These are phyloP conservation scores for Ochropacha duplaris DNA, from an alignment of 2,888 invertebrate genomes.

Conservation along the genomic window DNA sequence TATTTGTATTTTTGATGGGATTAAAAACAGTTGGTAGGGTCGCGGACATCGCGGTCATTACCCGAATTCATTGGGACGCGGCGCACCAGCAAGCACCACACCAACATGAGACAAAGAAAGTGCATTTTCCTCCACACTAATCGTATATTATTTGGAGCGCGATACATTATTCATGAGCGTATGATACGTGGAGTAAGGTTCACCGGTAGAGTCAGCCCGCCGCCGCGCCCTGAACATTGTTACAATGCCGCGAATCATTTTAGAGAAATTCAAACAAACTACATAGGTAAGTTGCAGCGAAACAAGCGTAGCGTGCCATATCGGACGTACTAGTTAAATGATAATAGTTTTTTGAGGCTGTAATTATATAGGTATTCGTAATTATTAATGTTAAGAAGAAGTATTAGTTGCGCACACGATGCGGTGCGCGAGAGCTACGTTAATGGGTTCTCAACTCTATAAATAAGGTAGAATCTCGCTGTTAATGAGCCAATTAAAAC, in stretches of 20 bases:
- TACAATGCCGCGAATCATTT: slow-evolving; percentile 27
- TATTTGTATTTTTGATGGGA: background rate
- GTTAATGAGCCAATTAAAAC: slow-evolving; percentile 5
- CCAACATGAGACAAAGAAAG: slow-evolving; percentile 71
- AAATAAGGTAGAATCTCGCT: slow-evolving; percentile 2
- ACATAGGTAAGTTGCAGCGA: slow-evolving; percentile 23
- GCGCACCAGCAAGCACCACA: slow-evolving; percentile 12
- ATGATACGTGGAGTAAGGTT: slow-evolving; percentile 75
- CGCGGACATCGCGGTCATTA: slow-evolving; percentile 42
- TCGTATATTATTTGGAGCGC: slow-evolving; percentile 78
- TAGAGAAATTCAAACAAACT: slow-evolving; percentile 33
- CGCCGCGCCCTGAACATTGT: slow-evolving; percentile 16
- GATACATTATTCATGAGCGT: slow-evolving; percentile 76
- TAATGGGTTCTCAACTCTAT: slow-evolving; percentile 3
- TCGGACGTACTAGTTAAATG: slow-evolving; percentile 27
- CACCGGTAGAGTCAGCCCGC: slow-evolving; percentile 55
- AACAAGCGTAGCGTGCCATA: slow-evolving; percentile 39
- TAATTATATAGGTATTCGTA: slow-evolving; percentile 59
- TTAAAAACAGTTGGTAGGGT: slow-evolving; percentile 10
- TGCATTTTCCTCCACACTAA: slow-evolving; percentile 73
- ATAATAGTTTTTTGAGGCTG: slow-evolving; percentile 38
- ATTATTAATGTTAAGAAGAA: slow-evolving; percentile 44
- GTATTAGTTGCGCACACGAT: slow-evolving; percentile 16
- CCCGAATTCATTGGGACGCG: slow-evolving; percentile 45
- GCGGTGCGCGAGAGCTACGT: background rate